A percentile compares a stretch with the other conserved stretches of the same genome.
Conservation (phyloP, 2,113 vertebrate species). For the Bombycilla garrulus region DNA sequence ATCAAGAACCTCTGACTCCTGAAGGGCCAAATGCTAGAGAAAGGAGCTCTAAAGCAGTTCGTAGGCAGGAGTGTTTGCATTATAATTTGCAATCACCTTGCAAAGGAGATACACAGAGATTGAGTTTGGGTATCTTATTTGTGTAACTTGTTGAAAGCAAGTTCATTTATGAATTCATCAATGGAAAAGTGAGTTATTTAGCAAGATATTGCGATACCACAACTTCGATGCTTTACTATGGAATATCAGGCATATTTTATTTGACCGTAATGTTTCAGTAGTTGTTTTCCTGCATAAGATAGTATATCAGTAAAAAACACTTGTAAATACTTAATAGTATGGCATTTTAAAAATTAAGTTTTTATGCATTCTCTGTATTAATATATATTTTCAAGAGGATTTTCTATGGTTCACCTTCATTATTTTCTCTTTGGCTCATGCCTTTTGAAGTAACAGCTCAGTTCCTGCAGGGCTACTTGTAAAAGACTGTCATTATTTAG, state of each 20-base stretch:
- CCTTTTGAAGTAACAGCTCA: constrained; percentile 43
- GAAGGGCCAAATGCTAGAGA: neutral
- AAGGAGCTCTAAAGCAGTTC: neutral
- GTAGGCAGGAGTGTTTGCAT: neutral
- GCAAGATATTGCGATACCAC: neutral
- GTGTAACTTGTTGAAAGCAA: neutral
- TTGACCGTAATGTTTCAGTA: neutral
- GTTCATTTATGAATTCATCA: neutral
- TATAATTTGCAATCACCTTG: neutral
- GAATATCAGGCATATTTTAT: neutral
- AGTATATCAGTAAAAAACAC: neutral
- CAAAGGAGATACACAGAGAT: neutral
- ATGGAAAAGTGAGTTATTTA: neutral
- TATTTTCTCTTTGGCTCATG: constrained; percentile 35
- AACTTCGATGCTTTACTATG: neutral
- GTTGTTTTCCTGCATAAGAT: neutral
- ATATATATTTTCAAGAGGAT: neutral
- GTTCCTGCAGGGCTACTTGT: constrained; percentile 61
- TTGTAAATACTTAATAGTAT: neutral
- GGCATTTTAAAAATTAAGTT: neutral
- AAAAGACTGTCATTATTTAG: constrained; percentile 65
- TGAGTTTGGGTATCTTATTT: neutral
- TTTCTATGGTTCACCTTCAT: constrained; percentile 35
- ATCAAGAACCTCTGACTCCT: neutral
- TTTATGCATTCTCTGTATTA: neutral